Conservation (phyloP, 2,113 vertebrate species). For the Passer domesticus region DNA sequence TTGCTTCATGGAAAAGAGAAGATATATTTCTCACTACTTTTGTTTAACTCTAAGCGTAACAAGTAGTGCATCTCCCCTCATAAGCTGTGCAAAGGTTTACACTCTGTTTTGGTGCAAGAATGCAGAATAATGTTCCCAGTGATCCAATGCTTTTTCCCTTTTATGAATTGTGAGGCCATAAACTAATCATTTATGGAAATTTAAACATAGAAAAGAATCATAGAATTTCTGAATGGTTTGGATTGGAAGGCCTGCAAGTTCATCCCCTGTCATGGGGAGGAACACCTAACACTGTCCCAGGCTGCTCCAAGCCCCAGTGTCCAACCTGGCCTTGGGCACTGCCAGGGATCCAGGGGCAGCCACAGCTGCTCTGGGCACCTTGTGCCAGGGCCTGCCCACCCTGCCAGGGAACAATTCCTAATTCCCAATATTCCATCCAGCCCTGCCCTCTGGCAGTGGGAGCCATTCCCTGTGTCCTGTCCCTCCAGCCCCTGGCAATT, state of each 20-base stretch:
- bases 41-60: neutral
- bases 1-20: neutral
- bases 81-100: neutral
- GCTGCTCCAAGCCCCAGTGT: neutral
- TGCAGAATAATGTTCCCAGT: neutral
- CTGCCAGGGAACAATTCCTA: neutral
- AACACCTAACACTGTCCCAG: neutral
- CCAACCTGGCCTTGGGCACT: neutral
- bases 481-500: neutral
- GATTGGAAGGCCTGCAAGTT: neutral
- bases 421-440: accelerated
- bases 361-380: neutral
- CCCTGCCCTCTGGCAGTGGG: neutral
- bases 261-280: neutral
- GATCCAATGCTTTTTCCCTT: neutral
- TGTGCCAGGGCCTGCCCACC: neutral
- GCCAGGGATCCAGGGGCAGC: neutral
- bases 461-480: neutral
- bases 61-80: neutral
- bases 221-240: neutral
- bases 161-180: neutral
- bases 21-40: neutral
- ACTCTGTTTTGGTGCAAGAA: neutral
- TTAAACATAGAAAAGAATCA: neutral
- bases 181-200: neutral